A percentile compares a stretch with the other conserved stretches of the same genome.
phyloP scores from a whole-genome alignment of 1,140 invertebrate genomes.

The Drosophila ironensis region DNA sequence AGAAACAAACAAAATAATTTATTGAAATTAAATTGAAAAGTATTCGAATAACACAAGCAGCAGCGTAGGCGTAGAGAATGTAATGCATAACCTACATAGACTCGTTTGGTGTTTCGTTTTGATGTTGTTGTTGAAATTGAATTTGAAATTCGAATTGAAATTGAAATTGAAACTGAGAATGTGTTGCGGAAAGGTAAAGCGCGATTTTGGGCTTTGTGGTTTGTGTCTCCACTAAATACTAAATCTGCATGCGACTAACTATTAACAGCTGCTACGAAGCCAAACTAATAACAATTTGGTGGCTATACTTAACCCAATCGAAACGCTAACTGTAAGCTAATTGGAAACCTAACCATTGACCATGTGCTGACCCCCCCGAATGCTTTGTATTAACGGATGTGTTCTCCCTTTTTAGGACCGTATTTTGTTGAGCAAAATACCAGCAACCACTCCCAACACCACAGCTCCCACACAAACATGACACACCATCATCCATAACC shows the following conservation, averaged over 20 bases:
- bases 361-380: slow-evolving; percentile 1
- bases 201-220: slow-evolving; percentile 43
- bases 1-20: slow-evolving; percentile 10
- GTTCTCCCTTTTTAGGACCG: slow-evolving; percentile 46
- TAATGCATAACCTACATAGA: slow-evolving; percentile 17
- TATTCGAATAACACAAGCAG: slow-evolving; percentile 20
- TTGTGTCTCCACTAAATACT: slow-evolving; percentile 27
- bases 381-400: slow-evolving; percentile 31
- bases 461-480: slow-evolving; percentile 38
- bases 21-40: slow-evolving; percentile 23
- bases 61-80: slow-evolving; percentile 18
- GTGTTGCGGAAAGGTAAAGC: slow-evolving; percentile 65
- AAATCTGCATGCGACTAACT: slow-evolving; percentile 35
- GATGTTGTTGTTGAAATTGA: slow-evolving; percentile 46
- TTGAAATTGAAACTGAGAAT: slow-evolving; percentile 28
- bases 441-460: slow-evolving; percentile 41
- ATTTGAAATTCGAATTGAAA: slow-evolving; percentile 28
- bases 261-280: neutral
- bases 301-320: slow-evolving; percentile 4
- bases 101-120: slow-evolving; percentile 63
- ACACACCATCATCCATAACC: slow-evolving; percentile 27
- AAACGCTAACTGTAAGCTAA: slow-evolving; percentile 30
- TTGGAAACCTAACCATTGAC: slow-evolving; percentile 1
- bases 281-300: slow-evolving; percentile 2
- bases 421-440: slow-evolving; percentile 54